Percentiles rank a stretch among this genome's conserved stretches.
Evolutionary conservation across 2,113 vertebrate genomes (phyloP).

Genomic region (Furnarius figulus): DNA sequence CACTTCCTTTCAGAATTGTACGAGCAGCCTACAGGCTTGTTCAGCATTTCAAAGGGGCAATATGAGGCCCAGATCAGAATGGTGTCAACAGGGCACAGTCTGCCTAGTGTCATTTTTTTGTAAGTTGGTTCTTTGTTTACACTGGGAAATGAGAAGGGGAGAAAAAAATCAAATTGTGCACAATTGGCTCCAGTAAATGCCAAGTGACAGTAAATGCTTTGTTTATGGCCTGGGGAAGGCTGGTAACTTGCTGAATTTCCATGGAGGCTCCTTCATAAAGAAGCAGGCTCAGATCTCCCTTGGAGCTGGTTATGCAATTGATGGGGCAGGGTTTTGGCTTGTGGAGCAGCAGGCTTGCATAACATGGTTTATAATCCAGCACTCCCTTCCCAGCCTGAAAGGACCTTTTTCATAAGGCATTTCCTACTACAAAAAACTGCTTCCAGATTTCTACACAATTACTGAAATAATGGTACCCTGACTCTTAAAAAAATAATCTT

Average conservation of each 20-base stretch:
- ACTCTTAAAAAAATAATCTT: neutral
- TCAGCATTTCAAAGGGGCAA: slow-evolving; percentile 40
- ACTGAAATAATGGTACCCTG: neutral
- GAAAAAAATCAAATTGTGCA: neutral
- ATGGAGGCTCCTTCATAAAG: neutral
- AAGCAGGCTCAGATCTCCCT: slow-evolving; percentile 16
- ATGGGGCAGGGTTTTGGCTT: slow-evolving; percentile 38
- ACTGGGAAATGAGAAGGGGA: neutral
- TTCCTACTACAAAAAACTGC: slow-evolving; percentile 4
- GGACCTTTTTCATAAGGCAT: slow-evolving; percentile 22
- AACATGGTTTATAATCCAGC: slow-evolving; percentile 71
- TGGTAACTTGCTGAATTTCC: slow-evolving; percentile 41
- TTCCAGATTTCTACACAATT: slow-evolving; percentile 13
- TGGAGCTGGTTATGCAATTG: slow-evolving; percentile 62
- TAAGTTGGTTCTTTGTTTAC: slow-evolving; percentile 33
- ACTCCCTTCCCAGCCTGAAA: slow-evolving; percentile 34
- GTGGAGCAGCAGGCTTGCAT: slow-evolving; percentile 72
- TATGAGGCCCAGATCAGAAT: slow-evolving; percentile 18
- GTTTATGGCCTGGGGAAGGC: slow-evolving; percentile 49
- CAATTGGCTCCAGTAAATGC: slow-evolving; percentile 31
- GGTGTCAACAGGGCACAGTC: slow-evolving; percentile 42
- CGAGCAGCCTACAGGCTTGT: slow-evolving; percentile 31
- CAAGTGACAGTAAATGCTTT: slow-evolving; percentile 43
- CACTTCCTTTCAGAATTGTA: slow-evolving; percentile 37
- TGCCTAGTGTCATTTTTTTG: slow-evolving; percentile 19